phyloP scores from a whole-genome alignment of 2,888 invertebrate species.

The Plagiodera versicolora region DNA sequence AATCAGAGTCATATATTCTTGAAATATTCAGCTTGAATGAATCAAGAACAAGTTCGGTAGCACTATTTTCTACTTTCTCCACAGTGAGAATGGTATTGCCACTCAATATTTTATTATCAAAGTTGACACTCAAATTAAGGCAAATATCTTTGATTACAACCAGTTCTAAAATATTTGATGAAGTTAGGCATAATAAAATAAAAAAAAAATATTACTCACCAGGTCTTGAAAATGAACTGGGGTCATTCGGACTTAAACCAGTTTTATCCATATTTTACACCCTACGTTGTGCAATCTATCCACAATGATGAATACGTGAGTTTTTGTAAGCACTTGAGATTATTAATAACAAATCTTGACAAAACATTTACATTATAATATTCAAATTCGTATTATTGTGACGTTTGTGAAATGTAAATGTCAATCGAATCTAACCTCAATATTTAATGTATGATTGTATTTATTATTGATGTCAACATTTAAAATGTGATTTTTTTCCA shows the following conservation, averaged over 20 bases:
- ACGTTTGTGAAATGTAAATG: no score
- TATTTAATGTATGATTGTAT: no score
- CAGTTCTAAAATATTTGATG: conserved; percentile 57
- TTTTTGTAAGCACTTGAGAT: background rate
- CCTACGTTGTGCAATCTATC: background rate
- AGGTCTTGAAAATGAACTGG: conserved; percentile 80
- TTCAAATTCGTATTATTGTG: no score
- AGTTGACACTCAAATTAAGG: conserved; percentile 70
- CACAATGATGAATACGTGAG: background rate
- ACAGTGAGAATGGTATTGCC: conserved; percentile 70
- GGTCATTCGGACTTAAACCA: conserved; percentile 72
- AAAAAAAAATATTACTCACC: conserved; percentile 56
- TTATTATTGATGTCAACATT: no score
- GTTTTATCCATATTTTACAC: conserved; percentile 33
- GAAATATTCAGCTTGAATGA: conserved; percentile 69
- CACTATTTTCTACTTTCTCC: conserved; percentile 57
- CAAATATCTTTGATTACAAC: conserved; percentile 67
- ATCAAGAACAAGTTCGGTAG: conserved; percentile 72
- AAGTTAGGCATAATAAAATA: conserved; percentile 1
- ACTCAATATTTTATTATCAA: conserved; percentile 65
- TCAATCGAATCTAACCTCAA: no score
- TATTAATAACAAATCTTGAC: background rate
- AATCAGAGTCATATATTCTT: conserved; percentile 58
- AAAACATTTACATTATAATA: no score
- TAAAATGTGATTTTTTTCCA: no score